Evolutionary conservation across 2,888 invertebrate species (phyloP).

Genomic region (Zygaena filipendulae): DNA sequence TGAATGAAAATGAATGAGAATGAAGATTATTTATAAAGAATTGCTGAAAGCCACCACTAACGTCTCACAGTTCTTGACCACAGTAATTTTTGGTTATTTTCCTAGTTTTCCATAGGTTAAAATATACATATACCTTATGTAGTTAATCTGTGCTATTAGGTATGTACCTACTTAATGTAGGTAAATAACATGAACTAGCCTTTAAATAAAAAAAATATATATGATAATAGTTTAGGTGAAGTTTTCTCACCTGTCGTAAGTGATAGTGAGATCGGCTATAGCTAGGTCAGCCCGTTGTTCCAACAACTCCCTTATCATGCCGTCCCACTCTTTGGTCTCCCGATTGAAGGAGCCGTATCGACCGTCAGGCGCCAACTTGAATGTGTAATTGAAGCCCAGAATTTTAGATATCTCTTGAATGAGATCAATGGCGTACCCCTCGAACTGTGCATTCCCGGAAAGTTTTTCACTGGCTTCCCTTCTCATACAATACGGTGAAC

Average conservation of each 20-base stretch:
- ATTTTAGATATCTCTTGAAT: constrained; percentile 91
- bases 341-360: constrained; percentile 85
- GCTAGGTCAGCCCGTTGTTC: constrained; percentile 95
- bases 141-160: no score
- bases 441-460: constrained; percentile 91
- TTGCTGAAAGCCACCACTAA: no score
- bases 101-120: no score
- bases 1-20: no score
- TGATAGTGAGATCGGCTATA: constrained; percentile 97
- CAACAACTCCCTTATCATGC: constrained; percentile 88
- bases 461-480: constrained; percentile 87
- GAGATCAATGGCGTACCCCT: constrained; percentile 95
- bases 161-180: no score
- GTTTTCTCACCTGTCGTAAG: constrained; percentile 91
- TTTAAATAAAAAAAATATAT: no score
- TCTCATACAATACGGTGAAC: constrained; percentile 95
- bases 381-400: constrained; percentile 89
- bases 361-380: constrained; percentile 86
- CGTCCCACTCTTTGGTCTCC: constrained; percentile 90
- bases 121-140: no score
- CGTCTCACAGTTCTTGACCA: no score
- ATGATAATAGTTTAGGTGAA: no score
- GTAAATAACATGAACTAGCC: no score
- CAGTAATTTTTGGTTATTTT: no score
- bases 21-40: no score